Base-by-base conservation (phyloP, 2,113 vertebrate genomes). In the Dromas ardeola region DNA sequence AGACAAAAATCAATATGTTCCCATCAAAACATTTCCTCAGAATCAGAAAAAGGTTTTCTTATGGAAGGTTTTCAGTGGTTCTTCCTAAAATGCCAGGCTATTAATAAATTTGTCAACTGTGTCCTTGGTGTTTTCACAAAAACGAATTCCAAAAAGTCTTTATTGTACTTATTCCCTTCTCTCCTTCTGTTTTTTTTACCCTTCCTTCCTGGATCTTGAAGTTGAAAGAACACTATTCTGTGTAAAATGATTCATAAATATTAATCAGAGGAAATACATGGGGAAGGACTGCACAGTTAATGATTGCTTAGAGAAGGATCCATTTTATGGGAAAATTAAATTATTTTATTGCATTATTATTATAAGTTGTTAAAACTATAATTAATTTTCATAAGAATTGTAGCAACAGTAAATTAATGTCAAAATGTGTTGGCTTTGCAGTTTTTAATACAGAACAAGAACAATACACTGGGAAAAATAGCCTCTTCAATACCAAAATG, bases 361-460 rank as follows among this genome's bases (percentile, higher is more conserved):
- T 93, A 9, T n/a, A 96, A 93, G 18, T 36, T 92, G 15, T 94
- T 98, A 87, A 86, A 90, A 77, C 52, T 81, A 50, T 69, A 94
- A 96, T 95, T 96, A 90, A 97, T 97, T 96, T 97, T 95, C 29
- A 8, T 55, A 92, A 93, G 38, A 84, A 90, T 52, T 92, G 34
- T 59, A 95, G 30, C 43, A 95, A 53, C 82, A 92, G 52, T 74
- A 96, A 92, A 92, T 90, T 67, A 79, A 94, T 91, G 62, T 94
- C 65, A 96, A 97, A 95, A 96, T 90, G 15, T 96, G 77, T 94
- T 90, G 50, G 22, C 67, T 90, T 94, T 91, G 80, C 61, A 94
- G 17, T 23, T 96, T 97, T 91, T 74, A 95, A 87, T 36, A 84
- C 1, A 72, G 67, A 90, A 81, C 50, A 88, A 81, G 87, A 95